Evolutionary conservation across 1,140 invertebrate species (phyloP).

Genomic region (Rhysida immarginata): DNA sequence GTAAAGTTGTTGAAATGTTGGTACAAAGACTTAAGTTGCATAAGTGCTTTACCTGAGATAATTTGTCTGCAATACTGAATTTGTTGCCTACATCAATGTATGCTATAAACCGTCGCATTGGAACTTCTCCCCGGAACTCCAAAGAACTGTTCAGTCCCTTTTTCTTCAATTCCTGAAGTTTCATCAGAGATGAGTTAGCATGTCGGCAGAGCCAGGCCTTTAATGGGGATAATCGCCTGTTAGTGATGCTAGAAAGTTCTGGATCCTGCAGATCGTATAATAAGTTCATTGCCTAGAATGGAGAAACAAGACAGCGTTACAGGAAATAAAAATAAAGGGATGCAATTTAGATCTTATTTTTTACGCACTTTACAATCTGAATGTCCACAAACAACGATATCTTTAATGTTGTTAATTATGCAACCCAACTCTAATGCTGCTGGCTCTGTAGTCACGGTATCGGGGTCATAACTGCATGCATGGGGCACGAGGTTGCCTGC

Average conservation of each 20-base stretch:
- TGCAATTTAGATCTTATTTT: too few relatives aligned
- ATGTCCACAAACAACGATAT: slow-evolving; percentile 91
- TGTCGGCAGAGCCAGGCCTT: slow-evolving; percentile 82
- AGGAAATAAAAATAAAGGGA: too few relatives aligned
- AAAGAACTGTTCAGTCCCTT: slow-evolving; percentile 55
- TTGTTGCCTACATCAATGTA: slow-evolving; percentile 87
- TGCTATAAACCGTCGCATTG: slow-evolving; percentile 70
- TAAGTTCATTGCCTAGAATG: slow-evolving; percentile 68
- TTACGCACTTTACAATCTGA: slow-evolving; percentile 72
- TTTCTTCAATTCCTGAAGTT: slow-evolving; percentile 57
- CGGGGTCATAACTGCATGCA: slow-evolving; percentile 69
- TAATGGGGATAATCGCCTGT: slow-evolving; percentile 68
- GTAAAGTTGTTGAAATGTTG: too few relatives aligned
- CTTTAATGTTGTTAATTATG: slow-evolving; percentile 77
- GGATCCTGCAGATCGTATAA: slow-evolving; percentile 65
- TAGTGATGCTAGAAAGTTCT: slow-evolving; percentile 53
- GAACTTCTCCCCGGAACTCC: slow-evolving; percentile 69
- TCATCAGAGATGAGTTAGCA: slow-evolving; percentile 59
- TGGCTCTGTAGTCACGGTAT: slow-evolving; percentile 79
- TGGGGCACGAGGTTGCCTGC: slow-evolving; percentile 85
- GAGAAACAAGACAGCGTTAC: too few relatives aligned
- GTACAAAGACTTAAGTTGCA: too few relatives aligned
- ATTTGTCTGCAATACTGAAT: slow-evolving; percentile 75
- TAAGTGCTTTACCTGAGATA: slow-evolving; percentile 57
- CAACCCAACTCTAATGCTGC: slow-evolving; percentile 87